These are phyloP conservation scores for Drosophila hamatofila DNA, from an alignment of 2,888 invertebrate genomes.

Conservation along the genomic window DNA sequence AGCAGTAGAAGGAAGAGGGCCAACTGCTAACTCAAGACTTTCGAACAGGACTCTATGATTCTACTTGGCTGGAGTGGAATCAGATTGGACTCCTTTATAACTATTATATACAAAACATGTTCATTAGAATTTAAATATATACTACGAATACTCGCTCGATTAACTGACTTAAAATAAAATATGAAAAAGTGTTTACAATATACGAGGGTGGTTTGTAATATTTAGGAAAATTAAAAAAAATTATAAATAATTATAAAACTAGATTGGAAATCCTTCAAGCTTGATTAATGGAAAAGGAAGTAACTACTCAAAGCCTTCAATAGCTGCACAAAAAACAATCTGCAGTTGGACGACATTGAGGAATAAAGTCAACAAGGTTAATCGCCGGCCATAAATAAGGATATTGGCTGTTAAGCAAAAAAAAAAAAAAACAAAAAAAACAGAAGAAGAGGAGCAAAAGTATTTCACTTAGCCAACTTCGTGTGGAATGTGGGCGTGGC, in stretches of 20 bases:
- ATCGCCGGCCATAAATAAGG: slow-evolving; percentile 2
- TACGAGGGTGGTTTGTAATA: not conserved
- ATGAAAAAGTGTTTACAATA: not conserved
- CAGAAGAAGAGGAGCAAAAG: not conserved
- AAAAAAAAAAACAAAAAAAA: not conserved
- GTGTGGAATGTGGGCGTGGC: slow-evolving; percentile 12
- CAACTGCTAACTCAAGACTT: slow-evolving; percentile 29
- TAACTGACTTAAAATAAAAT: slow-evolving; percentile 17
- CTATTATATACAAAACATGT: slow-evolving; percentile 40
- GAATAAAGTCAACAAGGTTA: not conserved
- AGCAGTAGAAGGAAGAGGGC: not conserved
- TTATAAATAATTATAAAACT: not conserved
- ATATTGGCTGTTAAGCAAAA: slow-evolving; percentile 15
- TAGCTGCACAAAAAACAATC: too few relatives aligned
- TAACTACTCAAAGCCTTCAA: not conserved
- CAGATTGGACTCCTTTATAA: not conserved
- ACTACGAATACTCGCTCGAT: slow-evolving; percentile 49
- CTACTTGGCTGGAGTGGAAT: not conserved
- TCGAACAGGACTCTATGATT: not conserved
- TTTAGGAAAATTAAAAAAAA: not conserved
- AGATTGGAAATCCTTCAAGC: not conserved
- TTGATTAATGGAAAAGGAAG: not conserved
- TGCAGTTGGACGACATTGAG: too few relatives aligned
- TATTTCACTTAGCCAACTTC: slow-evolving; percentile 8
- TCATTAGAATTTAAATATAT: slow-evolving; percentile 52